Evolutionary conservation across 2,113 vertebrate species (phyloP).

Genomic region (Periophthalmodon schlosseri): DNA sequence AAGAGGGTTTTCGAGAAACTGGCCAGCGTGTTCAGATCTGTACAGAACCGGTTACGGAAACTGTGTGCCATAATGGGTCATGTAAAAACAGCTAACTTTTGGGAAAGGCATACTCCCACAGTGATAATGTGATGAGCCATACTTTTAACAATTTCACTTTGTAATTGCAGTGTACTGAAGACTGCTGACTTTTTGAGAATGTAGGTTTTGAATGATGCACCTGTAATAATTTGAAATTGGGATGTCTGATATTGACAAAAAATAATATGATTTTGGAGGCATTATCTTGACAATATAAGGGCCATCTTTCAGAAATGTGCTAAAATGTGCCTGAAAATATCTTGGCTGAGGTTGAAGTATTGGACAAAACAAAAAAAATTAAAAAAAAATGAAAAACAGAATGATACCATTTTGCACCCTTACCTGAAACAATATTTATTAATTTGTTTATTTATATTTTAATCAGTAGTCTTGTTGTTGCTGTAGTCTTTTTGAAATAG

Average conservation of each 20-base stretch:
- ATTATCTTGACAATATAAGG: no score
- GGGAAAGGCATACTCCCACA: neutral
- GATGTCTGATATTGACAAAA: no score
- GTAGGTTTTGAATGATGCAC: neutral
- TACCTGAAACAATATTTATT: neutral
- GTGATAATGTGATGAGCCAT: neutral
- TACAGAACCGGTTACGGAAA: neutral
- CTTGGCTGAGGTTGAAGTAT: no score
- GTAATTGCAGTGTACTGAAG: neutral
- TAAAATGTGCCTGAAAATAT: no score
- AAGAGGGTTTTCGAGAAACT: slow-evolving; percentile 1
- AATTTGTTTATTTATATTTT: no score
- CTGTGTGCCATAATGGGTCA: neutral
- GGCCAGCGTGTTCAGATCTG: slow-evolving; percentile 5
- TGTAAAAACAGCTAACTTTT: neutral
- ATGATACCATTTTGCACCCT: no score
- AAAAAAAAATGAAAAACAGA: no score
- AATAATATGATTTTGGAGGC: neutral
- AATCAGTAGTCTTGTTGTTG: no score
- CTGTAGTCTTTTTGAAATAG: no score
- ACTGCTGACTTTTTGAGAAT: no score
- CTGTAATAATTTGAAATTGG: neutral
- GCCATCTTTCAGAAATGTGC: no score
- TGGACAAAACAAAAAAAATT: no score
- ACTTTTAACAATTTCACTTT: neutral